Base-by-base conservation (phyloP, 2,113 vertebrate species). In the Dinomys branickii region DNA sequence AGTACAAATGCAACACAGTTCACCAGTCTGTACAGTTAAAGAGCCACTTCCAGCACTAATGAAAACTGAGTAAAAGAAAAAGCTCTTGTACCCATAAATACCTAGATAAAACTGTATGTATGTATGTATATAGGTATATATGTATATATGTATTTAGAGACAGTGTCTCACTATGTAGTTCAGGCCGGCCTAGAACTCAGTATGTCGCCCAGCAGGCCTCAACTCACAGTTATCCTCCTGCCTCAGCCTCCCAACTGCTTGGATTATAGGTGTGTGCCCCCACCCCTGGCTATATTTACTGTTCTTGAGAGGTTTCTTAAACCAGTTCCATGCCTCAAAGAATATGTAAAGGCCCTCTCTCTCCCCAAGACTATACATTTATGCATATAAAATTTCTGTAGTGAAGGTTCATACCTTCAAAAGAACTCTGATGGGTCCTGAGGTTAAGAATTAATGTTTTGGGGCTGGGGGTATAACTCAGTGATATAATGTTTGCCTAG, bases 371-470 rank as follows among this genome's bases (percentile, higher is more conserved):
- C 6, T 35, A 77, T n/a, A 33, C 33, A 77, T 77, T 50, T 63
- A 63, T 58, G 24, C 58, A 75, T 63, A 63, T 58, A 19, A 52
- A 67, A 67, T 85, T 61, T 86, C 71, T 94, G 47, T 24, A 85
- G 11, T 85, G 30, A 78, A 12, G 26, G 8, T 24, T 96, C 59
- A 56, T 2, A 85, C 47, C 65, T 97, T 91, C n/a, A 69, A 78
- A 86, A 94, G 58, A 82, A 63, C 33, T 58, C 33, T 30, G 56
- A 5, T 50, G 73, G 50, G 52, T 24, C 4, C 54, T n/a, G 56
- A 93, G 9, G 30, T 61, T 96, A 93, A 84, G n/a, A 94, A 88
- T 20, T 33, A 88, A 33, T 83, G 6, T 10, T 94, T 41, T 71
- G 19, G 78, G 28, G 7, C 19, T 33, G 20, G 22, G 3, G 3